A percentile compares a stretch with the other conserved stretches of the same genome.
phyloP scores from a whole-genome alignment of 2,888 invertebrate genomes.

The Leucoma salicis region DNA sequence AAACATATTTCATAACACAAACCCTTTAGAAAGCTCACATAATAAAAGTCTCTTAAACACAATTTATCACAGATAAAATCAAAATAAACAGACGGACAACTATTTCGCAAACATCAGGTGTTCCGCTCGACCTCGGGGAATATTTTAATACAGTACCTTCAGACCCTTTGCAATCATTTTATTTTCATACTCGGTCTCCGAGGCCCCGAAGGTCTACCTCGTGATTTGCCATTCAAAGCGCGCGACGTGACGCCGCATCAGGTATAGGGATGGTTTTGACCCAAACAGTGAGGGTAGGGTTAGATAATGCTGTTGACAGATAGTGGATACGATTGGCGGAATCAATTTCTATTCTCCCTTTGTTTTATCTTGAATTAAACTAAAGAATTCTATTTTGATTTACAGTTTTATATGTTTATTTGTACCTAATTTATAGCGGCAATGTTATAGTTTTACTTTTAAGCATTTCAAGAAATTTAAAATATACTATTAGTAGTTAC shows the following conservation, averaged over 20 bases:
- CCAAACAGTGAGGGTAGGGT: slow-evolving; percentile 49
- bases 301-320: slow-evolving; percentile 74
- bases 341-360: slow-evolving; percentile 51
- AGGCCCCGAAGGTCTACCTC: slow-evolving; percentile 76
- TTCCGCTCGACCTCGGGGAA: slow-evolving; percentile 60
- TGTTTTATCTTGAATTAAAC: slow-evolving; percentile 11
- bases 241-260: slow-evolving; percentile 67
- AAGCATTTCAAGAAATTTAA: no score
- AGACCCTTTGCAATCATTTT: slow-evolving; percentile 78
- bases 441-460: no score
- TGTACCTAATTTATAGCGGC: background rate
- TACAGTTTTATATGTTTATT: background rate
- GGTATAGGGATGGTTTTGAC: slow-evolving; percentile 56
- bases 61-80: slow-evolving; percentile 61
- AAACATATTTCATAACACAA: slow-evolving; percentile 15
- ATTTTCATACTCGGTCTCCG: slow-evolving; percentile 75
- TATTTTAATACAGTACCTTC: slow-evolving; percentile 71
- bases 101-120: slow-evolving; percentile 74
- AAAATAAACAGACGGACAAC: slow-evolving; percentile 58
- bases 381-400: no score
- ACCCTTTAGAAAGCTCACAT: slow-evolving; percentile 23
- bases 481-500: no score
- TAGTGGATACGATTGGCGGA: slow-evolving; percentile 56
- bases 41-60: slow-evolving; percentile 37
- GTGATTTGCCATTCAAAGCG: slow-evolving; percentile 79